Conservation (phyloP, 1,140 invertebrate genomes). For the Latrodectus geometricus region DNA sequence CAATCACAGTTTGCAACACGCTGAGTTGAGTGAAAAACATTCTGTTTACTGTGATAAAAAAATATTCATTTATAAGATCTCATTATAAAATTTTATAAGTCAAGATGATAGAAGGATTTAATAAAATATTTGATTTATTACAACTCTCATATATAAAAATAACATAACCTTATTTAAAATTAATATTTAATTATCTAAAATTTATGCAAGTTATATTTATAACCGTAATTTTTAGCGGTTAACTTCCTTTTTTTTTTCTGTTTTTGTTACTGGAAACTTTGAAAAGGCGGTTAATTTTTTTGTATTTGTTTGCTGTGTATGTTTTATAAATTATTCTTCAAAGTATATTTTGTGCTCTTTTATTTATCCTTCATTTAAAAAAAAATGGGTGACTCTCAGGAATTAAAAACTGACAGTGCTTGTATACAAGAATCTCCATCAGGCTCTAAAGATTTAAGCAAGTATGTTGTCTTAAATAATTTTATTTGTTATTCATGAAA, state of each 20-base stretch:
- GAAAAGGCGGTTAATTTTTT: not conserved
- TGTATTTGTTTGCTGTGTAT: not conserved
- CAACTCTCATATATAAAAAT: too few relatives aligned
- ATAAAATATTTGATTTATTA: too few relatives aligned
- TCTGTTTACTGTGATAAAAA: too few relatives aligned
- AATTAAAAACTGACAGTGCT: not conserved
- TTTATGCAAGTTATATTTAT: not conserved
- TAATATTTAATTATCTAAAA: too few relatives aligned
- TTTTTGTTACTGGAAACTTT: not conserved
- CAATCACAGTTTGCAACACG: too few relatives aligned
- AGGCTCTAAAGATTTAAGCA: constrained; percentile 37
- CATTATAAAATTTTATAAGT: too few relatives aligned
- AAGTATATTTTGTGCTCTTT: not conserved
- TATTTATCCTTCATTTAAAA: too few relatives aligned
- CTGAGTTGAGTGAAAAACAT: too few relatives aligned
- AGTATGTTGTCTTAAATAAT: not conserved
- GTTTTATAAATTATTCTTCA: not conserved
- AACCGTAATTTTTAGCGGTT: not conserved
- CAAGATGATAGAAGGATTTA: too few relatives aligned
- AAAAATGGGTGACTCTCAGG: constrained; percentile 29
- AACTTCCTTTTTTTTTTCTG: not conserved
- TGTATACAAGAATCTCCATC: constrained; percentile 15
- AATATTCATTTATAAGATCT: too few relatives aligned
- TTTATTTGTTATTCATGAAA: not conserved
- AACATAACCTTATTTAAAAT: too few relatives aligned